Percentiles rank a stretch among this genome's conserved stretches.
Evolutionary conservation across 2,888 invertebrate species (phyloP).

Genomic region (Drosophila parthenogenetica): DNA sequence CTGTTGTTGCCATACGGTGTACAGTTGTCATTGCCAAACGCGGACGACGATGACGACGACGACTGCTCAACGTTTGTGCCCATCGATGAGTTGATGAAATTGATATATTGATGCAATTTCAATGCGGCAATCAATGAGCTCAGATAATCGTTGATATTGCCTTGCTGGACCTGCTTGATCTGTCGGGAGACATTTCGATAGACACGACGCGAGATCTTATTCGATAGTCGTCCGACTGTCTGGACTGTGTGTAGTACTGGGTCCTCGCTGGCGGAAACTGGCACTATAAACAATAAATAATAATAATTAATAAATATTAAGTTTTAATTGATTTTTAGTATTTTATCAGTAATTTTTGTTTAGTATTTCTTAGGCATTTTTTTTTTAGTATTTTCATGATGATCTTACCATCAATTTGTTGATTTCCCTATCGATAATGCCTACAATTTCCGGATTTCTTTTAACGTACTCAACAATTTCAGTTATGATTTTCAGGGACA

Average conservation of each 20-base stretch:
- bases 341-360: background rate
- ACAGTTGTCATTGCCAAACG: slow-evolving; percentile 57
- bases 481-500: slow-evolving; percentile 83
- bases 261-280: slow-evolving; percentile 87
- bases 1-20: slow-evolving; percentile 48
- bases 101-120: slow-evolving; percentile 86
- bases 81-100: slow-evolving; percentile 85
- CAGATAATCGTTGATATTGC: slow-evolving; percentile 86
- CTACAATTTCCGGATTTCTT: slow-evolving; percentile 83
- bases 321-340: background rate
- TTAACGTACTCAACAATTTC: slow-evolving; percentile 83
- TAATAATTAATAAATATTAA: too few species aligned
- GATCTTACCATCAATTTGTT: slow-evolving; percentile 82
- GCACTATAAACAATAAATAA: slow-evolving; percentile 84
- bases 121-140: slow-evolving; percentile 86
- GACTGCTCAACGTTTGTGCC: slow-evolving; percentile 83
- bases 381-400: slow-evolving; percentile 2
- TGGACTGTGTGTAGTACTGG: slow-evolving; percentile 90
- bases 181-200: slow-evolving; percentile 89
- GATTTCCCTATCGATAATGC: slow-evolving; percentile 83
- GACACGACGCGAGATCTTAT: slow-evolving; percentile 89
- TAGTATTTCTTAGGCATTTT: background rate
- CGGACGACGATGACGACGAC: slow-evolving; percentile 54
- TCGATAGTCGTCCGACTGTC: slow-evolving; percentile 90
- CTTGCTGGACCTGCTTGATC: slow-evolving; percentile 86